Conservation (phyloP, 2,113 vertebrate genomes). For the Chionodraco myersi region DNA sequence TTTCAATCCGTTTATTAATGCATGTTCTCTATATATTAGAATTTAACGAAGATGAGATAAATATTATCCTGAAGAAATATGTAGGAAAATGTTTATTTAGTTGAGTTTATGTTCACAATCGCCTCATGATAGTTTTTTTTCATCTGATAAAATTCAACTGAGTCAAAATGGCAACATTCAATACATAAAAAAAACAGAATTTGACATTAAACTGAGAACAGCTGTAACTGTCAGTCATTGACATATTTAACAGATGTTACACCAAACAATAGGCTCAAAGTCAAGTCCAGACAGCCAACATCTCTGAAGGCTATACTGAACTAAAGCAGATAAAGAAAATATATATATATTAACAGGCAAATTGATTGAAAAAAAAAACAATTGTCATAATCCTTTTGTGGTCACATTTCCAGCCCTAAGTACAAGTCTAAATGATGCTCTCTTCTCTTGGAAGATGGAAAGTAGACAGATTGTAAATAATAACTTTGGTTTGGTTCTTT, state of each 20-base stretch:
- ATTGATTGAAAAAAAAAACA: no score
- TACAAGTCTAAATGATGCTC: no score
- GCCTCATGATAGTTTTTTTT: background rate
- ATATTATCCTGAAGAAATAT: background rate
- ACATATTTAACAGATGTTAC: constrained; percentile 1
- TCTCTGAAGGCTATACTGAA: constrained; percentile 1
- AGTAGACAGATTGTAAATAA: no score
- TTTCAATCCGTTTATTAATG: background rate
- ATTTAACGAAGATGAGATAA: background rate
- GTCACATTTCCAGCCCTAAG: no score
- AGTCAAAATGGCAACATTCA: background rate
- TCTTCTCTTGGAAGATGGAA: no score
- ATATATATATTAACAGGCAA: no score
- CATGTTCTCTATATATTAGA: background rate
- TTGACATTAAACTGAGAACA: background rate
- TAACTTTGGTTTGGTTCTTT: no score
- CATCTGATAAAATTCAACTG: background rate
- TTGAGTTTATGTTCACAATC: background rate
- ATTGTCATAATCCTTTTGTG: no score
- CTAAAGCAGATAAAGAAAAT: constrained; percentile 1
- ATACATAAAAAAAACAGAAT: background rate
- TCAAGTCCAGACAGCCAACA: background rate
- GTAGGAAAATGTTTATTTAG: no score
- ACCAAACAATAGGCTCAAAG: constrained; percentile 2
- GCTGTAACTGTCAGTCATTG: background rate